Conservation (phyloP, 1,140 invertebrate species). For the Pseudomyrmex sp. region DNA sequence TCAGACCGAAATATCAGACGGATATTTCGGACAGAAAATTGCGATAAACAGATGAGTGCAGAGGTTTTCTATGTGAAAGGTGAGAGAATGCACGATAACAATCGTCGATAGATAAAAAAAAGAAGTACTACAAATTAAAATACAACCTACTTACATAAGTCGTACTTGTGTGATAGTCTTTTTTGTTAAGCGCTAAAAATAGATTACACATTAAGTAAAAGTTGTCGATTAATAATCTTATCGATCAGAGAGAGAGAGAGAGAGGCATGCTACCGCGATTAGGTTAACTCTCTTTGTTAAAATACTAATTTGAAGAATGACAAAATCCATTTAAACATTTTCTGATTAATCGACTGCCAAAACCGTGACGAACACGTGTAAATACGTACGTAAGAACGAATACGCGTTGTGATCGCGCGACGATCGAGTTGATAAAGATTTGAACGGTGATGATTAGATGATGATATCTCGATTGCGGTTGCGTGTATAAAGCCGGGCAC, state of each 20-base stretch:
- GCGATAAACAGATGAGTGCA: background rate
- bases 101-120: background rate
- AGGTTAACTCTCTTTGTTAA: background rate
- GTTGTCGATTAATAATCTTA: conserved; percentile 24
- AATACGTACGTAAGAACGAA: no score
- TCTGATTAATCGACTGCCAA: background rate
- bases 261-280: background rate
- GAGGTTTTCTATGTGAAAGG: background rate
- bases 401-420: background rate
- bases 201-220: background rate
- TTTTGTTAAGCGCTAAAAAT: background rate
- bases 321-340: conserved; percentile 47
- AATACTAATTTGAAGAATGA: background rate
- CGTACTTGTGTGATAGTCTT: background rate
- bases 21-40: background rate
- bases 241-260: background rate
- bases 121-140: background rate
- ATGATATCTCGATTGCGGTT: conserved; percentile 26
- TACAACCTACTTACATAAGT: background rate
- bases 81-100: background rate
- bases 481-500: no score
- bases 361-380: background rate
- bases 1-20: background rate
- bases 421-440: background rate
- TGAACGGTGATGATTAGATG: conserved; percentile 6